phyloP scores from a whole-genome alignment of 2,888 invertebrate species.

The Operophtera brumata region DNA sequence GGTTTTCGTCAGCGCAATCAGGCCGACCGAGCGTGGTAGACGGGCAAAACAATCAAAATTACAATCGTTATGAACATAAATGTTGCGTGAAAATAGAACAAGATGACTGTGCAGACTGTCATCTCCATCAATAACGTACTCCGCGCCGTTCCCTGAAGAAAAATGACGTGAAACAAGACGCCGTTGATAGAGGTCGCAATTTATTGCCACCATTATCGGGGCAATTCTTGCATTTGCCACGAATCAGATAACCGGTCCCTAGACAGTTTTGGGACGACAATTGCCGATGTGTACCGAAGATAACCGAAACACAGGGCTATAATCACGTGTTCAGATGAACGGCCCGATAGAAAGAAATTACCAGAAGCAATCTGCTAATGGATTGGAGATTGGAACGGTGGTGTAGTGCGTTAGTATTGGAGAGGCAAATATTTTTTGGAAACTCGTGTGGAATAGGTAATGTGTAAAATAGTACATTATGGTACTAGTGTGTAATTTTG shows the following conservation, averaged over 20 bases:
- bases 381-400: conserved; percentile 16
- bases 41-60: not conserved
- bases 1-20: no score
- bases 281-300: conserved; percentile 54
- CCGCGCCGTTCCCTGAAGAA: conserved; percentile 24
- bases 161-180: conserved; percentile 45
- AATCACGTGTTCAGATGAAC: conserved; percentile 39
- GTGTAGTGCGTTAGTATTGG: not conserved
- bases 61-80: not conserved
- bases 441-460: no score
- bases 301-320: conserved; percentile 54
- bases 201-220: conserved; percentile 57
- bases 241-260: conserved; percentile 44
- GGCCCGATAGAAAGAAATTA: conserved; percentile 34
- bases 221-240: conserved; percentile 57
- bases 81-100: not conserved
- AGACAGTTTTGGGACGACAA: conserved; percentile 44
- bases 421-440: no score
- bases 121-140: conserved; percentile 10
- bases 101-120: not conserved
- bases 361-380: conserved; percentile 35
- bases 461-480: no score
- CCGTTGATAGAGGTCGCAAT: conserved; percentile 51
- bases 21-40: no score
- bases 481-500: no score